These are phyloP conservation scores for Gila robusta DNA, from an alignment of 2,797 vertebrate species.

Conservation along the genomic window DNA sequence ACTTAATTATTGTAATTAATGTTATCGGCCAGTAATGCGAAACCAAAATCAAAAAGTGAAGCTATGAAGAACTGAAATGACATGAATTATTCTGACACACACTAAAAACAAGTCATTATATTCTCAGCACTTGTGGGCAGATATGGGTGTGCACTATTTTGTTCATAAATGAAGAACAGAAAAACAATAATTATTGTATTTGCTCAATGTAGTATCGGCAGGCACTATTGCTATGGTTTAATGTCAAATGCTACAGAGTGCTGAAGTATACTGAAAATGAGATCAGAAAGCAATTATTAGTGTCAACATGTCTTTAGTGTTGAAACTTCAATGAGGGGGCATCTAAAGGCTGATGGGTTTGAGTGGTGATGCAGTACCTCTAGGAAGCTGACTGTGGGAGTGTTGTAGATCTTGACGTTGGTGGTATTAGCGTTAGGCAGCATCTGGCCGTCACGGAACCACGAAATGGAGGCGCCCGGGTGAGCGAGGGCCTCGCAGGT, in stretches of 20 bases:
- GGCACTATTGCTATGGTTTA: neutral
- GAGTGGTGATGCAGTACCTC: constrained; percentile 80
- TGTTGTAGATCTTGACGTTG: constrained; percentile 92
- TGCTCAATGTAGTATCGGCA: neutral
- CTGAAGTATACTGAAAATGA: constrained; percentile 3
- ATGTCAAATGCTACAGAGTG: neutral
- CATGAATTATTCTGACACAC: constrained; percentile 40
- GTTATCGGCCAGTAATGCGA: constrained; percentile 42
- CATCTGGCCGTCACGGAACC: constrained; percentile 91
- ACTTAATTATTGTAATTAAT: constrained; percentile 53
- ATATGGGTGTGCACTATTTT: constrained; percentile 40
- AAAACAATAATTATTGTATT: constrained; percentile 25
- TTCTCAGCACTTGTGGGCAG: constrained; percentile 27
- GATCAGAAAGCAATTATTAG: constrained; percentile 23
- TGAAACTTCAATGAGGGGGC: constrained; percentile 30
- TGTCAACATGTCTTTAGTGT: constrained; percentile 3
- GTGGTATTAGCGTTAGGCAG: constrained; percentile 90
- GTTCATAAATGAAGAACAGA: constrained; percentile 34
- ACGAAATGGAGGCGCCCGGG: constrained; percentile 87
- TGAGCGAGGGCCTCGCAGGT: constrained; percentile 95
- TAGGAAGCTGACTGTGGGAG: constrained; percentile 85
- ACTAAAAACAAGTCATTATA: constrained; percentile 49
- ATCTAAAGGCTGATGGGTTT: neutral
- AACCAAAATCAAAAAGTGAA: constrained; percentile 54
- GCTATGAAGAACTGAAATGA: constrained; percentile 46